Conservation (phyloP, 2,888 invertebrate genomes). For the Bhutanitis thaidina region DNA sequence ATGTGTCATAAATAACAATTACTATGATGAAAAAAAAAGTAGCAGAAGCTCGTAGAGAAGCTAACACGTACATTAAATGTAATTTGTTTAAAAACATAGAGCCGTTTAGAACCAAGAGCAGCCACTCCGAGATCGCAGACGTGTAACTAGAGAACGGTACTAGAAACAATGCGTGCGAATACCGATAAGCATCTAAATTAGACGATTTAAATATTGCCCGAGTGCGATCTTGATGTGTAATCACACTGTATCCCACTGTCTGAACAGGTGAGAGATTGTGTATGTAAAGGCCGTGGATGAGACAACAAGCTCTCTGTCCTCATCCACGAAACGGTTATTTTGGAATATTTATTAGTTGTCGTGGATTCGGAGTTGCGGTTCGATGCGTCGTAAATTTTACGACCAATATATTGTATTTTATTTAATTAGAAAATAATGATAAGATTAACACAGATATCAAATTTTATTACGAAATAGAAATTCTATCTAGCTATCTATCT, state of each 20-base stretch:
- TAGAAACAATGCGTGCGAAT: slow-evolving; percentile 42
- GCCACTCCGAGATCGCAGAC: slow-evolving; percentile 13
- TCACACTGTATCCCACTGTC: slow-evolving; percentile 21
- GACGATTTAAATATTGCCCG: slow-evolving; percentile 43
- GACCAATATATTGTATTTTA: too few species aligned
- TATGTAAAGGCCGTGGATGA: neutral
- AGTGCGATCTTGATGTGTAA: slow-evolving; percentile 33
- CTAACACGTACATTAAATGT: neutral
- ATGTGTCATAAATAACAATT: too few species aligned
- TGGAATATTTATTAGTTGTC: neutral
- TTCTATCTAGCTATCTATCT: too few species aligned
- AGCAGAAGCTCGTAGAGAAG: too few species aligned
- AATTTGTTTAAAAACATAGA: neutral
- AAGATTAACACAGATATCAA: too few species aligned
- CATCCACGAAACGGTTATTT: neutral
- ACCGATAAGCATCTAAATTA: slow-evolving; percentile 46
- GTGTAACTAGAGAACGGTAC: slow-evolving; percentile 25
- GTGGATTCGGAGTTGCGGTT: too few species aligned
- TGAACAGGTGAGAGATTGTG: slow-evolving; percentile 20
- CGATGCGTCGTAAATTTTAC: too few species aligned
- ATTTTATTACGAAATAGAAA: too few species aligned
- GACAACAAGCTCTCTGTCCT: neutral
- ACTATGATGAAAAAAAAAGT: too few species aligned
- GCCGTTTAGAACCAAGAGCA: slow-evolving; percentile 2
- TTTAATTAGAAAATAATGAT: too few species aligned